Base-by-base conservation (phyloP, 2,888 invertebrate species). In the Alsophila aescularia region DNA sequence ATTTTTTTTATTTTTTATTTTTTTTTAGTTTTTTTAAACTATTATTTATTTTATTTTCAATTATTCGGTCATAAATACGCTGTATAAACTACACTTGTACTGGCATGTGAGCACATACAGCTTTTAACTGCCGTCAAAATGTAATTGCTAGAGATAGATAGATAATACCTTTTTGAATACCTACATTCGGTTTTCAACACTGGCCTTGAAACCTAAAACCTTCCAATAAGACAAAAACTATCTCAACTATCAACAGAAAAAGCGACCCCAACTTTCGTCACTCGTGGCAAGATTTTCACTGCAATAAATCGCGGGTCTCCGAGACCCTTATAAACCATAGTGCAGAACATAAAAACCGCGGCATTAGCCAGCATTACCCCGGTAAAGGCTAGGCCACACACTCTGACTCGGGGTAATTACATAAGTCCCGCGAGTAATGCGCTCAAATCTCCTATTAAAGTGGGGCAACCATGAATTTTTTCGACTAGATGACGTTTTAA, bases 391-490 rank as follows among this genome's bases (percentile, higher is more conserved):
- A 52, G 49, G 34, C 31, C 49, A 58, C 56, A 51, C 51, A 36
- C 51, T 48, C 45, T 29, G 45, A 36, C 52, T 52, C 32, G 8
- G 48, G 56, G 72, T 72, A 73, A 73, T 73, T 73, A 73, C 65
- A 62, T 59, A 58, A 64, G 66, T 51, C 58, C 55, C 52, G 52
- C 57, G 62, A 59, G 66, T 72, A 71, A 73, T 62, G 63, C 60
- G 67, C 60, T 63, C 62, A 73, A 73, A 72, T 74, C 71, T 69
- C 66, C 50, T 34, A 69, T 71, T 69, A 64, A 67, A 64, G 59
- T 64, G 66, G 59, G 43, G 58, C 55, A 58, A 59, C 52, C 62
- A 62, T 55, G 61, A 60, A 64, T 62, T 69, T 72, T 73, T 73
- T 73, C 60, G 64, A 60, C 53, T 55, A 56, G 56, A 53, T 53